Conservation (phyloP, 2,888 invertebrate genomes). For the Cantharis lateralis region DNA sequence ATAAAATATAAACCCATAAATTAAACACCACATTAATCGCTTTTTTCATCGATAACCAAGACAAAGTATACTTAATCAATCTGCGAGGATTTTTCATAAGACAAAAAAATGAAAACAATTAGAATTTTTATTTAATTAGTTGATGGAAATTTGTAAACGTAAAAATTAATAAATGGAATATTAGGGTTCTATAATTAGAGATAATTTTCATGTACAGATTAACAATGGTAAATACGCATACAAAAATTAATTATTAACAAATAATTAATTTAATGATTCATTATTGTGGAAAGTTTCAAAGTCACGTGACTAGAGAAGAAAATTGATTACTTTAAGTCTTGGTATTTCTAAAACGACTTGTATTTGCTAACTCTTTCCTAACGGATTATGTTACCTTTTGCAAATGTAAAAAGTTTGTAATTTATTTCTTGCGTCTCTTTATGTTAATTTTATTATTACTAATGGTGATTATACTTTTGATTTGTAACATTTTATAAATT, state of each 20-base stretch:
- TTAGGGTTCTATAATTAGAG: conserved; percentile 9
- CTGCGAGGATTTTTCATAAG: neutral
- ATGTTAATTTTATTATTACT: conserved; percentile 28
- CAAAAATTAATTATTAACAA: conserved; percentile 18
- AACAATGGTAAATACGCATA: conserved; percentile 17
- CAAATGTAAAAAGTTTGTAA: conserved; percentile 20
- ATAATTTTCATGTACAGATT: conserved; percentile 8
- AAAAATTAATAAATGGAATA: neutral
- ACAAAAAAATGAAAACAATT: neutral
- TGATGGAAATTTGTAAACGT: neutral
- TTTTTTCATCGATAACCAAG: neutral
- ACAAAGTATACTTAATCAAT: neutral
- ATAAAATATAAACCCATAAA: neutral
- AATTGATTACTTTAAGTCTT: conserved; percentile 11
- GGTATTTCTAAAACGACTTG: conserved; percentile 1
- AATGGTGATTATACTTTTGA: conserved; percentile 25
- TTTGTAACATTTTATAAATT: conserved; percentile 25
- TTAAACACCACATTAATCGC: neutral
- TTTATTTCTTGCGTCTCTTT: conserved; percentile 22
- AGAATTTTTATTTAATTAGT: neutral
- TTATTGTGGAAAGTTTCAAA: conserved; percentile 15
- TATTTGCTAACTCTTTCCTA: conserved; percentile 1
- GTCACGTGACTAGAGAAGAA: conserved; percentile 15
- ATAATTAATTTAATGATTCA: conserved; percentile 23
- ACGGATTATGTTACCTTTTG: conserved; percentile 21